A percentile compares a stretch with the other conserved stretches of the same genome.
Evolutionary conservation across 2,797 vertebrate species (phyloP).

Genomic region (Epinephelus malabaricus): DNA sequence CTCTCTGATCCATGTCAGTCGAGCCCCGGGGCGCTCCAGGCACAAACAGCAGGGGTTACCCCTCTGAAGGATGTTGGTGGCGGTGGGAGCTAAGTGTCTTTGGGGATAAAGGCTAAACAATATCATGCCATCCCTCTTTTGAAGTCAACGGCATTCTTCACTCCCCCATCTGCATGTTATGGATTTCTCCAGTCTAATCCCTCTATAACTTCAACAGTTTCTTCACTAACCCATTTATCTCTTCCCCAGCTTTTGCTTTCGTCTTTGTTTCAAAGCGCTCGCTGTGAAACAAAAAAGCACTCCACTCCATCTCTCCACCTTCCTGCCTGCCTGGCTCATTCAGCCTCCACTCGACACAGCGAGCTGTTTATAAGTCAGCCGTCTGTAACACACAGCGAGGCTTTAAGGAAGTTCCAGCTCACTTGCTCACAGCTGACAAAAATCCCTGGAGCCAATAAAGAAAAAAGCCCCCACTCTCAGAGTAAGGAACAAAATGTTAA

Average conservation of each 20-base stretch:
- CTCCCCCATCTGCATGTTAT: slow-evolving; percentile 43
- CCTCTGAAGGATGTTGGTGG: slow-evolving; percentile 50
- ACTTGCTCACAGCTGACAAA: slow-evolving; percentile 40
- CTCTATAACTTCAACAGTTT: slow-evolving; percentile 45
- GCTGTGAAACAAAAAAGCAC: slow-evolving; percentile 30
- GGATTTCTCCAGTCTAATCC: slow-evolving; percentile 65
- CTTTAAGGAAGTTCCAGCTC: slow-evolving; percentile 30
- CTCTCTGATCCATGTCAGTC: slow-evolving; percentile 62
- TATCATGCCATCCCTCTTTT: slow-evolving; percentile 33
- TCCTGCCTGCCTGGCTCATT: slow-evolving; percentile 7
- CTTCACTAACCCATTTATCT: slow-evolving; percentile 46
- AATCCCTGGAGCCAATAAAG: slow-evolving; percentile 11
- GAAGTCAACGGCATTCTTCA: slow-evolving; percentile 30
- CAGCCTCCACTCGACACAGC: slow-evolving; percentile 5
- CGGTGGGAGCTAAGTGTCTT: slow-evolving; percentile 31
- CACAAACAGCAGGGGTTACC: slow-evolving; percentile 53
- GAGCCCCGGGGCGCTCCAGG: slow-evolving; percentile 55
- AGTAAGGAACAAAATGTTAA: slow-evolving; percentile 21
- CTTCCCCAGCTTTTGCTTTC: slow-evolving; percentile 26
- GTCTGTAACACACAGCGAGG: slow-evolving; percentile 4
- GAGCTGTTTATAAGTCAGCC: slow-evolving; percentile 37
- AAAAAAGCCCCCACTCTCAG: background rate
- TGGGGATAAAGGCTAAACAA: slow-evolving; percentile 50
- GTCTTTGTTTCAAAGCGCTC: slow-evolving; percentile 30
- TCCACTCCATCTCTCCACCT: slow-evolving; percentile 20